Evolutionary conservation across 2,113 vertebrate species (phyloP).

Genomic region (Choloepus hoffmanni): DNA sequence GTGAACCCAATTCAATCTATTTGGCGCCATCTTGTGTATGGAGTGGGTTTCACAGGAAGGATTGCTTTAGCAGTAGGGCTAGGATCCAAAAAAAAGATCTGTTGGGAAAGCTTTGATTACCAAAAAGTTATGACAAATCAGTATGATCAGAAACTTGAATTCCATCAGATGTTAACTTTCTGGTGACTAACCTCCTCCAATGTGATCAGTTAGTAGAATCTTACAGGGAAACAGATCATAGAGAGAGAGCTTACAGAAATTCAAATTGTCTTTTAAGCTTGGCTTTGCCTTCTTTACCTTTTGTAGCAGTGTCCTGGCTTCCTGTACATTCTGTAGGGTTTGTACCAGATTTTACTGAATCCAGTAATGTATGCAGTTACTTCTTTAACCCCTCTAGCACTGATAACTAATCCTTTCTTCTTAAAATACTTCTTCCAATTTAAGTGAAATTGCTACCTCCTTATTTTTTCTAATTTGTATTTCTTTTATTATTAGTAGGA

Average conservation of each 20-base stretch:
- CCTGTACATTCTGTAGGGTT: background rate
- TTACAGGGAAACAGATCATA: background rate
- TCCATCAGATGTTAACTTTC: background rate
- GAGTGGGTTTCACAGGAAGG: conserved; percentile 25
- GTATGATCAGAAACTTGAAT: background rate
- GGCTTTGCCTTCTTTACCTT: background rate
- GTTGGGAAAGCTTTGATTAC: background rate
- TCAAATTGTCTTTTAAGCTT: background rate
- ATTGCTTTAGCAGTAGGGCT: background rate
- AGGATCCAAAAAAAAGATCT: background rate
- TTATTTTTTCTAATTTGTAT: background rate
- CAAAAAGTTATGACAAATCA: background rate
- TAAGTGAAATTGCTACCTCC: background rate
- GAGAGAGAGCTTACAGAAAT: background rate
- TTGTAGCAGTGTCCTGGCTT: background rate
- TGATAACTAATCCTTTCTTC: conserved; percentile 4
- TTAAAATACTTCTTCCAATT: background rate
- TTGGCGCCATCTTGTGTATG: conserved; percentile 67
- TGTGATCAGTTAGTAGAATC: background rate
- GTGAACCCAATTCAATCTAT: conserved; percentile 28
- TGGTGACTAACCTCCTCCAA: background rate
- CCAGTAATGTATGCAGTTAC: background rate
- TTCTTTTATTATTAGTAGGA: background rate
- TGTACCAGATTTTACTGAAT: background rate
- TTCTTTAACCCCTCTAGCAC: background rate